A percentile compares a stretch with the other conserved stretches of the same genome.
Conservation (phyloP, 2,888 invertebrate species). For the Metalampra italica region DNA sequence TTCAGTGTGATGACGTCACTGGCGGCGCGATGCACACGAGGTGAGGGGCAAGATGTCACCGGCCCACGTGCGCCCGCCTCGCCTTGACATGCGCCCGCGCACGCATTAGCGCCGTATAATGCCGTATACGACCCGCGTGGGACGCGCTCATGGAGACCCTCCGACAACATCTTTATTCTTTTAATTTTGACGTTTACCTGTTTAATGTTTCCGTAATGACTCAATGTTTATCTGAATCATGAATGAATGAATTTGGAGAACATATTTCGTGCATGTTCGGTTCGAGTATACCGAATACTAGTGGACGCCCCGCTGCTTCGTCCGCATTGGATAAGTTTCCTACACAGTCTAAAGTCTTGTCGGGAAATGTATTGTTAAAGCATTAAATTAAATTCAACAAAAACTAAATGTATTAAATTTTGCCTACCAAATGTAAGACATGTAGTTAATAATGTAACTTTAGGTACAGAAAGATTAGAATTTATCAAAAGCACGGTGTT, state of each 20-base stretch:
- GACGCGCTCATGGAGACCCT: constrained; percentile 8
- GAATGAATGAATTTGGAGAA: not conserved
- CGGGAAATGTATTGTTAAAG: too few relatives aligned
- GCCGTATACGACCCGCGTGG: constrained; percentile 12
- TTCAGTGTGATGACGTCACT: constrained; percentile 52
- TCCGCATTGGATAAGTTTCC: too few relatives aligned
- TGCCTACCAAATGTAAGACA: too few relatives aligned
- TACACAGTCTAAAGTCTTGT: too few relatives aligned
- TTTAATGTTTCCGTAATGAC: constrained; percentile 11
- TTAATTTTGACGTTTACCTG: constrained; percentile 13
- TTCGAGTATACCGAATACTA: too few relatives aligned
- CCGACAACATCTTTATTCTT: constrained; percentile 10
- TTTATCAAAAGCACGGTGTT: too few relatives aligned
- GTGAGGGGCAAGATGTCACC: constrained; percentile 51
- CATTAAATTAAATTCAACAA: too few relatives aligned
- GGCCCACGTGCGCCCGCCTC: constrained; percentile 49
- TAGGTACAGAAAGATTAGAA: too few relatives aligned
- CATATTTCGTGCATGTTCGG: too few relatives aligned
- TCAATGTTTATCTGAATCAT: constrained; percentile 1
- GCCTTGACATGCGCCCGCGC: constrained; percentile 32
- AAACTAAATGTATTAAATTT: too few relatives aligned
- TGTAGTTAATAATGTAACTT: too few relatives aligned
- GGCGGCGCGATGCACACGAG: constrained; percentile 28
- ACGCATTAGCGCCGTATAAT: not conserved
- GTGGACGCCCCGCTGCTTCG: too few relatives aligned